Conservation (phyloP, 2,113 vertebrate genomes). For the Oncorhynchus tshawytscha region DNA sequence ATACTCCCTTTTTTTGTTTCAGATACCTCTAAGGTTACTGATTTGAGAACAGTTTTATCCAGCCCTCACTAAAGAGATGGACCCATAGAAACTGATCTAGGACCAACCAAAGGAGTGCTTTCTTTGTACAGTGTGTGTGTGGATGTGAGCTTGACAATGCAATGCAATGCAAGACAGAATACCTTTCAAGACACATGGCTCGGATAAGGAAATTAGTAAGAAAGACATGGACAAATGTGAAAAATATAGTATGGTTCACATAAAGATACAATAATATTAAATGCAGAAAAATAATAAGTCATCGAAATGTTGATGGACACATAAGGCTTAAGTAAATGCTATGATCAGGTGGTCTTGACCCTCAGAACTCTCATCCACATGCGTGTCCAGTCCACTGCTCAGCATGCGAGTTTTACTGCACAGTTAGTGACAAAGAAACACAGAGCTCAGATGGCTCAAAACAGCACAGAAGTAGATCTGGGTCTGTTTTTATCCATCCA, state of each 20-base stretch:
- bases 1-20: conserved; percentile 36
- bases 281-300: not conserved
- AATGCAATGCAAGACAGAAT: not conserved
- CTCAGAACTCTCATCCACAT: too few species aligned
- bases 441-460: not conserved
- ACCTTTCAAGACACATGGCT: not conserved
- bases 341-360: not conserved
- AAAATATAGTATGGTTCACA: not conserved
- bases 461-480: not conserved
- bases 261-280: not conserved
- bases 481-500: not conserved
- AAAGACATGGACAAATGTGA: not conserved
- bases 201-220: not conserved
- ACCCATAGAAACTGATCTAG: conserved; percentile 9
- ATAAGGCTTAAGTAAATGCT: not conserved
- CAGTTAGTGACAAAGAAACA: not conserved
- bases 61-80: not conserved
- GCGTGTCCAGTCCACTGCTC: not conserved
- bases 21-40: not conserved
- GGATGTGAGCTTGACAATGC: not conserved
- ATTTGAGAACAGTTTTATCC: conserved; percentile 13
- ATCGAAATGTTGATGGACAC: not conserved
- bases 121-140: not conserved
- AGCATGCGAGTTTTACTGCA: not conserved
- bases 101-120: not conserved